Evolutionary conservation across 2,113 vertebrate species (phyloP), one percentile per base, ranked within the genome.

Genomic region (Hiodon tergisus): DNA sequence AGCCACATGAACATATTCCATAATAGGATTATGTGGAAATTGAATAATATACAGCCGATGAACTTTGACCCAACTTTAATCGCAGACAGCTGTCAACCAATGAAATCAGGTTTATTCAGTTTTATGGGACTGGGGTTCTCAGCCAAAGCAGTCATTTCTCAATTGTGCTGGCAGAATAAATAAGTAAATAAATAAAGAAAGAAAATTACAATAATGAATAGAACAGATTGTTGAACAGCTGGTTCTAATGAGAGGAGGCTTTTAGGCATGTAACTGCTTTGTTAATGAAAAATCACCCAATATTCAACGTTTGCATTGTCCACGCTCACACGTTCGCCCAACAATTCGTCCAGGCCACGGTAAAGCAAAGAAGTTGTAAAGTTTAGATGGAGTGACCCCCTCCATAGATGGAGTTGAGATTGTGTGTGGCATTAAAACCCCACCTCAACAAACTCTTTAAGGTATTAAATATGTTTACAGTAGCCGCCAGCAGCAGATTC

Each of bases 211-310:
- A 70, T 78, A 61, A 51, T 31, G 74, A 72, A 69, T 46, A 57
- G 54, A 83, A 75, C 82, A 85, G 83, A 79, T 78, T 82, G 83
- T 51, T 16, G 69, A 83, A 72, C 80, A 81, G 80, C 78, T 83
- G 83, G 78, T 72, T 47, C 63, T 53, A 76, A 66, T 76, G 78
- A 81, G 55, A 31, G 71, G 11, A 70, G 69, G 67, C 61, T 78
- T 72, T 78, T 80, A 81, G 76, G 76, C 73, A 80, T 81, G 77
- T 76, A 80, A 80, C 59, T 79, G 75, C 70, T 77, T 73, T 67
- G 62, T 77, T 63, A 71, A 66, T 71, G 72, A 76, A 68, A 77
- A 78, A 69, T 65, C 53, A 58, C 10, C 71, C 69, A 80, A 78
- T 71, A 75, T 74, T 72, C 58, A 51, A 76, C 66, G 69, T 68